phyloP scores from a whole-genome alignment of 2,113 vertebrate genomes.

The Pogona vitticeps region DNA sequence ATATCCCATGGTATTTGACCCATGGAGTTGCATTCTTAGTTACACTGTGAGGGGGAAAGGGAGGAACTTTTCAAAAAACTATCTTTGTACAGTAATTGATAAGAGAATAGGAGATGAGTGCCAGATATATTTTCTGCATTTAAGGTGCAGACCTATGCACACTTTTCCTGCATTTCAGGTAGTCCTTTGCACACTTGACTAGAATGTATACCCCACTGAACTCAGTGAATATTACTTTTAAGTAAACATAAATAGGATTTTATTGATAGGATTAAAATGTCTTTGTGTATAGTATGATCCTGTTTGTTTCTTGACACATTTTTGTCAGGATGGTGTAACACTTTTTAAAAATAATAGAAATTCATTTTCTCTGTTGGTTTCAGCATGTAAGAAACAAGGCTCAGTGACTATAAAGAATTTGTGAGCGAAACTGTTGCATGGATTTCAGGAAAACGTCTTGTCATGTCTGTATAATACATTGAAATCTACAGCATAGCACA shows the following conservation, averaged over 20 bases:
- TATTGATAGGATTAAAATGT: background rate
- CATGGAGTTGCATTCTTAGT: background rate
- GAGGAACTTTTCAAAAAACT: conserved; percentile 12
- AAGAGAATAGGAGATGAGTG: conserved; percentile 40
- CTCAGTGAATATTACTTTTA: background rate
- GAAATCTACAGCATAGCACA: background rate
- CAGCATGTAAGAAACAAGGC: conserved; percentile 7
- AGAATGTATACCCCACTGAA: background rate
- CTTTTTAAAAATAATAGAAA: background rate
- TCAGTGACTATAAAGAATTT: conserved; percentile 38
- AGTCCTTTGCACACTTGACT: background rate
- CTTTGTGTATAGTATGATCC: background rate
- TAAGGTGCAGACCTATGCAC: background rate
- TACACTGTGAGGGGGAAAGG: background rate
- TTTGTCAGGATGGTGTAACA: background rate
- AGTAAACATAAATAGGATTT: background rate
- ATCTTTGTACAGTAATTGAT: conserved; percentile 13
- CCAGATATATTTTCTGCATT: conserved; percentile 38
- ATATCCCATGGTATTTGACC: too few relatives aligned
- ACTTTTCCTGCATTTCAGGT: too few relatives aligned
- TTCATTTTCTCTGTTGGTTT: background rate
- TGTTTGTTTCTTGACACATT: conserved; percentile 8
- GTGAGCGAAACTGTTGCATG: background rate
- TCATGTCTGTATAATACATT: conserved; percentile 9
- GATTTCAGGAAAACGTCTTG: conserved; percentile 36